Percentiles rank a stretch among this genome's conserved stretches.
Evolutionary conservation across 2,888 invertebrate species (phyloP).

Genomic region (Dryobotodes eremita): DNA sequence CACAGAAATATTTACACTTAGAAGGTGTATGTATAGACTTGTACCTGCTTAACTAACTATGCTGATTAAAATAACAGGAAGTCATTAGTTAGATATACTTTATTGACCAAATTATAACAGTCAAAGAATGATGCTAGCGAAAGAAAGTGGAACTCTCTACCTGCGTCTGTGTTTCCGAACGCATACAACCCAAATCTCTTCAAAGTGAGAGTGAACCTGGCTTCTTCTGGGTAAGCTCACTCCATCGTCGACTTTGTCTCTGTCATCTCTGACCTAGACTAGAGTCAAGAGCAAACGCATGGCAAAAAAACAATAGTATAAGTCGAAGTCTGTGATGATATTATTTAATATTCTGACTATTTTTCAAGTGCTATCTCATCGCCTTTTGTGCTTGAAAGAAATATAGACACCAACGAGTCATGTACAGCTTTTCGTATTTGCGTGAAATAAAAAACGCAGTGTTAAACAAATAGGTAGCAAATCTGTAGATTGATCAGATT

Average conservation of each 20-base stretch:
- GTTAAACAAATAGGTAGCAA: neutral
- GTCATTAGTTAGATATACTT: neutral
- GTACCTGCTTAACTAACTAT: neutral
- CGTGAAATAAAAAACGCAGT: neutral
- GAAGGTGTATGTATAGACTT: neutral
- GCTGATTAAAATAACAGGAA: neutral
- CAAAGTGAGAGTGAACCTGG: no score
- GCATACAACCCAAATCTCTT: no score
- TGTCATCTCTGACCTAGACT: no score
- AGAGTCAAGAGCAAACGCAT: no score
- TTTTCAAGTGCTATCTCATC: neutral
- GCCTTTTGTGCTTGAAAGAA: neutral
- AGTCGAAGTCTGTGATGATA: no score
- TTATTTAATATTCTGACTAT: no score
- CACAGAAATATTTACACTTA: neutral
- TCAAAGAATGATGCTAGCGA: neutral
- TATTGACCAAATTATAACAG: neutral
- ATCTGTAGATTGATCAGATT: neutral
- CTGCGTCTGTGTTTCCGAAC: no score
- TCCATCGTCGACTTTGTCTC: no score
- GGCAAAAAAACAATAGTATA: no score
- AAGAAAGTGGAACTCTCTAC: no score
- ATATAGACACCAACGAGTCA: neutral
- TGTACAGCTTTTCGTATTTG: neutral
- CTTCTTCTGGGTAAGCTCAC: no score